Base-by-base conservation (phyloP, 2,888 invertebrate genomes). In the Orthonevra nobilis region DNA sequence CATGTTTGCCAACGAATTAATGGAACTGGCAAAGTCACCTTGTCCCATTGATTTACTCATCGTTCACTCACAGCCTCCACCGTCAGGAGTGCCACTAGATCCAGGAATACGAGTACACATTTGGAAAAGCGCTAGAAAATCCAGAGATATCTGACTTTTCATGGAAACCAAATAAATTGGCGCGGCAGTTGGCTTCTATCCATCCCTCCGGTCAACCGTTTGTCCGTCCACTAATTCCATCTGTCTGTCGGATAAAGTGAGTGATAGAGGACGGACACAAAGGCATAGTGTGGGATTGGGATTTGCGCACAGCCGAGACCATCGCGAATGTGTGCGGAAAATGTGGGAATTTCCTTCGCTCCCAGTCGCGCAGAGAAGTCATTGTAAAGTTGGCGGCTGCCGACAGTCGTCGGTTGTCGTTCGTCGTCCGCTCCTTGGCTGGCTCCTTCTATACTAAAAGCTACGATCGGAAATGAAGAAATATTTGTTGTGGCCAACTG, bases 41-140 rank as follows among this genome's bases (percentile, higher is more conserved):
- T 77, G 72, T 72, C 77, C 72, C 64, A 66, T 72, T 77, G 77
- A 77, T 77, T 77, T 77, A 77, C 72, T 64, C 64, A 54, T 64
- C 63, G 42, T 42, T 58, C 36, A 63, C n/a, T 38, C 2, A 32
- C 58, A 66, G 77, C 60, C 23, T 23, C 46, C 72, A 44, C n/a
- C 38, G 40, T 64, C 64, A 64, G 26, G 12, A 50, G 60, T 58
- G 34, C 20, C 38, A 52, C 44, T 17, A 12, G 19, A 12, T 7
- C 10, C 58, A 72, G 48, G 28, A 28, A 23, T 50, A 19, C 19
- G 34, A 12, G 19, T 17, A n/a, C 32, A 9, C 12, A 4, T 3
- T 23, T 34, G 46, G 60, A 72, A 72, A 72, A 58, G 30, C 66
- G 46, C 66, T 23, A 44, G 77, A 54, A 79, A 66, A 66, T 66